phyloP scores from a whole-genome alignment of 2,113 vertebrate genomes.

The Fulmarus glacialis region DNA sequence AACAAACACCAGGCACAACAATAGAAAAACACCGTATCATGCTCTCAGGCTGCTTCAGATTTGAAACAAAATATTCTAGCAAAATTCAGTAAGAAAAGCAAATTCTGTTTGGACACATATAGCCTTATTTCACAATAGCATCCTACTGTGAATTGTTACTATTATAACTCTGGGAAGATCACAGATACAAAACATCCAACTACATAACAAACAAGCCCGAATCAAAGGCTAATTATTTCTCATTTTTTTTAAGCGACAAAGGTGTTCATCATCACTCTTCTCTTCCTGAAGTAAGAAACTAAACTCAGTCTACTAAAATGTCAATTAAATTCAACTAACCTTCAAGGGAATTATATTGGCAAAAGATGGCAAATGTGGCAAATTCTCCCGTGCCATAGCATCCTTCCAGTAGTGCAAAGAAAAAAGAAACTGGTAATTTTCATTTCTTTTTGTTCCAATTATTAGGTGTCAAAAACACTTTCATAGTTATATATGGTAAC shows the following conservation, averaged over 20 bases:
- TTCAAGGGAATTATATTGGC: background rate
- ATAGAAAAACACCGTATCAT: background rate
- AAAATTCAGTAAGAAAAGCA: background rate
- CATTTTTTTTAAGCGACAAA: background rate
- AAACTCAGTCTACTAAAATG: background rate
- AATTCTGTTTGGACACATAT: background rate
- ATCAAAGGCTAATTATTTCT: background rate
- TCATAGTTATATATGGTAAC: background rate
- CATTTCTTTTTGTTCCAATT: background rate
- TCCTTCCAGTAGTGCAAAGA: background rate
- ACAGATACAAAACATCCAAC: background rate
- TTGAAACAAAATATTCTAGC: background rate
- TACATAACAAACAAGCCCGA: background rate
- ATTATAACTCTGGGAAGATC: background rate
- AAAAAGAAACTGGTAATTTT: background rate
- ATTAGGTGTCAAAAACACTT: background rate
- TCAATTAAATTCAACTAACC: background rate
- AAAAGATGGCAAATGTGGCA: background rate
- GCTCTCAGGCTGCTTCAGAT: background rate
- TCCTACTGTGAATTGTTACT: background rate
- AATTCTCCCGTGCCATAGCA: background rate
- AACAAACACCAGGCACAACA: background rate
- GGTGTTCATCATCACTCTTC: background rate
- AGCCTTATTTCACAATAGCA: background rate
- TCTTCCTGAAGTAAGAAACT: background rate